Base-by-base conservation (phyloP, 2,888 invertebrate genomes). In the Baccha elongata region DNA sequence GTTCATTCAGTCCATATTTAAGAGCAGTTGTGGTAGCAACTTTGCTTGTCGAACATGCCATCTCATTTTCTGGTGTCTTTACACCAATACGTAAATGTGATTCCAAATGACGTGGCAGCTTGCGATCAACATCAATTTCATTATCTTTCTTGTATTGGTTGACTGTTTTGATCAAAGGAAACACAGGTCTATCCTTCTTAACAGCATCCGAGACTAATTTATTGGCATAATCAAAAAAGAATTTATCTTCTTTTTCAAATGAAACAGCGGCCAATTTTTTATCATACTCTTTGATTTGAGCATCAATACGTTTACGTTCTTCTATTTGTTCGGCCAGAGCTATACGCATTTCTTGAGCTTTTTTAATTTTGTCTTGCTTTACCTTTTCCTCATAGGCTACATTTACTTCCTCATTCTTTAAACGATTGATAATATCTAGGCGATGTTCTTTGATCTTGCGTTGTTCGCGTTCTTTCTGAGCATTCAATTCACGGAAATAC, bases 151-250 rank as follows among this genome's bases (percentile, higher is more conserved):
- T 88, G 53, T 91, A 91, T 0, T 83, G 58, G 10, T 88, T 78
- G 2, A 88, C 87, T 0, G 87, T 89, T 35, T 86, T 88, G 13
- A 87, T 85, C 10, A 91, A 83, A 0, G 91, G 91, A 32, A 87
- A 86, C 4, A 90, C 55, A 0, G 91, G 90, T 3, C 89, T 87
- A 0, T 88, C 88, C 17, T 87, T 86, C n/a, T 85, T 86, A 3
- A 88, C 84, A 0, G 88, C 89, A 52, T 88, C 86, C 53, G 87
- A 80, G 71, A 90, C 87, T 58, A 87, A 85, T 46, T 76, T 86
- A 23, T 86, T 86, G 5, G 87, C 90, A 72, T 87, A 87, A 1
- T 87, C 85, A 65, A 89, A 89, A 85, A 90, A 90, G 75, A 85
- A 86, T 19, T 87, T 86, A 68, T 91, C 90, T 4, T 89, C 88